Percentiles rank a stretch among this genome's conserved stretches.
phyloP scores from a whole-genome alignment of 2,888 invertebrate species.

The Ochlodes sylvanus region DNA sequence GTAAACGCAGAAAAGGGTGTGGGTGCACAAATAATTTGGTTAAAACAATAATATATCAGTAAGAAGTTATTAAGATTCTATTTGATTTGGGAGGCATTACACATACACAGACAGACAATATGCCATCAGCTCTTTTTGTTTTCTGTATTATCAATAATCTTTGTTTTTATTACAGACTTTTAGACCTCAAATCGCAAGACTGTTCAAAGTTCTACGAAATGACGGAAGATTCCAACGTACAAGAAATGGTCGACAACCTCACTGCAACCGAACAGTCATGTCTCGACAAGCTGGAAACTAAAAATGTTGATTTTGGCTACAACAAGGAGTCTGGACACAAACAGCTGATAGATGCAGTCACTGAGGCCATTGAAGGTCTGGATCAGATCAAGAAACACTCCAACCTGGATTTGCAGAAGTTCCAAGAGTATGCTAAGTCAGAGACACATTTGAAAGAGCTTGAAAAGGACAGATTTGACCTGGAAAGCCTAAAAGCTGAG shows the following conservation, averaged over 20 bases:
- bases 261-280: slow-evolving; percentile 55
- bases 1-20: no score
- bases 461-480: slow-evolving; percentile 59
- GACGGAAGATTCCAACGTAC: slow-evolving; percentile 56
- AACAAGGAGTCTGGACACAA: slow-evolving; percentile 65
- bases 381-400: slow-evolving; percentile 72
- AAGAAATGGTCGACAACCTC: slow-evolving; percentile 56
- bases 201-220: slow-evolving; percentile 59
- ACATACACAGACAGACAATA: no score
- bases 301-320: slow-evolving; percentile 73
- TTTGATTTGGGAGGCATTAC: no score
- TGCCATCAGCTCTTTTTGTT: no score
- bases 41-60: no score
- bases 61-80: no score
- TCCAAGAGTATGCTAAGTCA: slow-evolving; percentile 61
- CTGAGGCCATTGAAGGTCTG: slow-evolving; percentile 70
- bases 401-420: slow-evolving; percentile 61
- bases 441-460: slow-evolving; percentile 55
- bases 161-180: slow-evolving; percentile 57
- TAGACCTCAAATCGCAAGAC: slow-evolving; percentile 63
- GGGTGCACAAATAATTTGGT: no score
- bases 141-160: background rate
- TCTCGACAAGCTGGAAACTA: slow-evolving; percentile 65
- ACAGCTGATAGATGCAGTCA: slow-evolving; percentile 71
- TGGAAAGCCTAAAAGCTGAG: slow-evolving; percentile 61